Evolutionary conservation across 2,113 vertebrate species (phyloP).

Genomic region (Thamnophis sirtalis): DNA sequence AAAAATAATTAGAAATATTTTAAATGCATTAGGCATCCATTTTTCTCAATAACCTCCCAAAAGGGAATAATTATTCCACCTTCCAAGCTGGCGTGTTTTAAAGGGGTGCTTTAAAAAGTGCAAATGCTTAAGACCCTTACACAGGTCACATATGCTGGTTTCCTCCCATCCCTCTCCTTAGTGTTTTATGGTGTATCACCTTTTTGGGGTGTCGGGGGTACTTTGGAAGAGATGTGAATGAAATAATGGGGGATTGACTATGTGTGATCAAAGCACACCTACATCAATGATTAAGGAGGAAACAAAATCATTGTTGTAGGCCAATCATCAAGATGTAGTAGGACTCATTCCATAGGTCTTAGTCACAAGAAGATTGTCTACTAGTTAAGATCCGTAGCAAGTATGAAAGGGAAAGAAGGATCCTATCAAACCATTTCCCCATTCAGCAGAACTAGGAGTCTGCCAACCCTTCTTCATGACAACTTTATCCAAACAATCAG

Average conservation of each 20-base stretch:
- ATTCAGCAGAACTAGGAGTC: neutral
- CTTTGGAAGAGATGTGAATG: neutral
- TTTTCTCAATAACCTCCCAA: neutral
- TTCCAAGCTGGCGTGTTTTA: neutral
- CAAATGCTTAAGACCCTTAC: neutral
- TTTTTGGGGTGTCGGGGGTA: neutral
- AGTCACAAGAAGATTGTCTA: neutral
- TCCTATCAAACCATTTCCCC: neutral
- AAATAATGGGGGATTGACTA: neutral
- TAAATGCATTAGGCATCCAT: neutral
- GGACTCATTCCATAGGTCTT: neutral
- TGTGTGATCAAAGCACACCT: neutral
- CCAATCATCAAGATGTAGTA: neutral
- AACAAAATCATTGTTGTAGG: neutral
- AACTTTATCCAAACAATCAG: neutral
- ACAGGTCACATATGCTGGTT: neutral
- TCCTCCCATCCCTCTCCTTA: neutral
- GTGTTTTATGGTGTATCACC: neutral
- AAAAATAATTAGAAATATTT: neutral
- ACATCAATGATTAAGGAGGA: neutral
- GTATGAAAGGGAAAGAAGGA: neutral
- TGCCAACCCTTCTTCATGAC: neutral
- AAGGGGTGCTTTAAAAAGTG: neutral
- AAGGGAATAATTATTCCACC: neutral
- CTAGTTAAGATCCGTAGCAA: neutral